Evolutionary conservation across 1,140 invertebrate genomes (phyloP), one percentile per base, ranked within the genome.

Genomic region (Cydia fagiglandana): DNA sequence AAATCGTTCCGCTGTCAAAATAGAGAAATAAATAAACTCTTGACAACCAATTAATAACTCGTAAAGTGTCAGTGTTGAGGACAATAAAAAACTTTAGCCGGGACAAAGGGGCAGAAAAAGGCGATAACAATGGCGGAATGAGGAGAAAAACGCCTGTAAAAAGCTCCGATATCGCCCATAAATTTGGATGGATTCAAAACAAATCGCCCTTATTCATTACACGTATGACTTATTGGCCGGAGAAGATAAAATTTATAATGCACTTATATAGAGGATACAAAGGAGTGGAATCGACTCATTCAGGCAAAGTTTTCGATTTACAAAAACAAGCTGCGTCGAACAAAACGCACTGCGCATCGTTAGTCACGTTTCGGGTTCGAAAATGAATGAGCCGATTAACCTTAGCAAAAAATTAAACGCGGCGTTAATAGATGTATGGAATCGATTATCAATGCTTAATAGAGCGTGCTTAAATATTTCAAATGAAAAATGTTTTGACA

Each of bases 131-230:
- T 89, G 83, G 79, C 82, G 83, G 83, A 86, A 90, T 86, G 89
- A 88, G 84, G 84, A 88, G 89, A 88, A 86, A 88, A 88, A 93
- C 88, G 88, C 86, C 80, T 88, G 89, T 91, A 92, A 91, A 92
- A 91, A 91, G 84, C 83, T 76, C 86, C 85, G 86, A 90, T 89
- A 89, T 88, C 86, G 85, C 82, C 88, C 89, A 93, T 93, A 91
- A 91, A 93, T 93, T 92, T 90, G 83, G 90, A 88, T 82, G 86
- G 90, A 84, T 90, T 93, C 91, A 93, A 93, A 93, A 93, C 92
- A 93, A 93, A 93, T 93, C 92, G 88, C 88, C 91, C 91, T 93
- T 93, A 93, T 93, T 93, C 93, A 93, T 93, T 93, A 93, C 90
- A 87, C 86, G 84, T 87, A 92, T 93, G 91, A 93, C 90, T 86